phyloP scores from a whole-genome alignment of 1,140 invertebrate genomes.

The Hermatobates lingyangjiaoensis region DNA sequence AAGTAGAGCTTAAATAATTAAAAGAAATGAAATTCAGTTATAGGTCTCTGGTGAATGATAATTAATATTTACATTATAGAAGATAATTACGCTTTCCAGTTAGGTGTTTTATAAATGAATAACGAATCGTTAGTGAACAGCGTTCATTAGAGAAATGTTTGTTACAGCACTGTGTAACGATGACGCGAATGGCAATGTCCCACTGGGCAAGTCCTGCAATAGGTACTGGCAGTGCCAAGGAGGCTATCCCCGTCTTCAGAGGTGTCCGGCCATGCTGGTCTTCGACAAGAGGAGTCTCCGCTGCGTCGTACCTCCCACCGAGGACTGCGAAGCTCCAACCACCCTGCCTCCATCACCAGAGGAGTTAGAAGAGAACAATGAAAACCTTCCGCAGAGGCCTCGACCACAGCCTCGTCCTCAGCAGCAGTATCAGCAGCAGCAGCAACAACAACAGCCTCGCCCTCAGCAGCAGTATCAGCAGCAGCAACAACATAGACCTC shows the following conservation, averaged over 20 bases:
- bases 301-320: conserved; percentile 73
- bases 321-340: conserved; percentile 64
- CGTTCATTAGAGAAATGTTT: too few species aligned
- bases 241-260: conserved; percentile 71
- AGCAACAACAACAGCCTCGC: conserved; percentile 15
- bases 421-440: conserved; percentile 7
- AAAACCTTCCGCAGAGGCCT: conserved; percentile 12
- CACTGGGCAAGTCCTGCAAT: conserved; percentile 74
- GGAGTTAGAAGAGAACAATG: conserved; percentile 18
- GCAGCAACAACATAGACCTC: conserved; percentile 4
- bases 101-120: too few species aligned
- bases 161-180: conserved; percentile 71
- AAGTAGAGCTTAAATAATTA: too few species aligned
- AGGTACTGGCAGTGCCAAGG: conserved; percentile 86
- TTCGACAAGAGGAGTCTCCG: conserved; percentile 65
- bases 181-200: conserved; percentile 58
- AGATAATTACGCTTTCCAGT: too few species aligned
- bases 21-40: too few species aligned
- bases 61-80: too few species aligned
- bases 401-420: conserved; percentile 1
- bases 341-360: conserved; percentile 44
- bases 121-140: too few species aligned
- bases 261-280: conserved; percentile 76
- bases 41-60: too few species aligned
- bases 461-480: conserved; percentile 12